A percentile compares a stretch with the other conserved stretches of the same genome.
These are phyloP conservation scores for Pentamera pediparva DNA, from an alignment of 53 echinoderm and acorn worm genomes.

Conservation along the genomic window DNA sequence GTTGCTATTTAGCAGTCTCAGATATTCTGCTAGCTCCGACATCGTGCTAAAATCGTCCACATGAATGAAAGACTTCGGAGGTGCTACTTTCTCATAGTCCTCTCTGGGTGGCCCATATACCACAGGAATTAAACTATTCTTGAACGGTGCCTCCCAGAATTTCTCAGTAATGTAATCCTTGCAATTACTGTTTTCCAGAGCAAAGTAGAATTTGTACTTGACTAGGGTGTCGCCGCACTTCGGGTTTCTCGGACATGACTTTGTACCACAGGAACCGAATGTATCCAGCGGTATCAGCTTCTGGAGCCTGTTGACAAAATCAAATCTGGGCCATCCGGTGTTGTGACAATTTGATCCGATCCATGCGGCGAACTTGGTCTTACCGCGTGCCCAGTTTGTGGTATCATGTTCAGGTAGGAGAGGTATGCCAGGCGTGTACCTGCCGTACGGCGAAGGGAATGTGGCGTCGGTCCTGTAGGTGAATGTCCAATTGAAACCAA, in stretches of 20 bases:
- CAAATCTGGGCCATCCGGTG: conserved; percentile 6
- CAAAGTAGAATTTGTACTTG: conserved; percentile 61
- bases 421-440: not conserved
- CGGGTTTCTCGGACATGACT: conserved; percentile 32
- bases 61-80: conserved; percentile 76
- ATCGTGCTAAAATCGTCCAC: conserved; percentile 52
- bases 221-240: conserved; percentile 41
- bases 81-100: conserved; percentile 63
- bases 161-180: conserved; percentile 86
- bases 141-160: conserved; percentile 55
- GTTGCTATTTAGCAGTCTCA: conserved; percentile 21
- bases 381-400: conserved; percentile 18
- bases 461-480: conserved; percentile 6
- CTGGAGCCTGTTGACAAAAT: not conserved
- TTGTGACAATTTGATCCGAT: conserved; percentile 23
- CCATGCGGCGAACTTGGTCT: conserved; percentile 17
- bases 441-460: conserved; percentile 20
- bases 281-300: conserved; percentile 46
- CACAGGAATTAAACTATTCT: conserved; percentile 57
- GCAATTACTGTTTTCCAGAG: conserved; percentile 76
- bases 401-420: not conserved
- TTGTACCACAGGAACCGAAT: conserved; percentile 55
- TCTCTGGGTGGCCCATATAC: conserved; percentile 57
- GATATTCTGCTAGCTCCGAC: conserved; percentile 6
- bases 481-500: conserved; percentile 17